Percentiles rank a stretch among this genome's conserved stretches.
Evolutionary conservation across 2,113 vertebrate species (phyloP).

Genomic region (Rana temporaria): DNA sequence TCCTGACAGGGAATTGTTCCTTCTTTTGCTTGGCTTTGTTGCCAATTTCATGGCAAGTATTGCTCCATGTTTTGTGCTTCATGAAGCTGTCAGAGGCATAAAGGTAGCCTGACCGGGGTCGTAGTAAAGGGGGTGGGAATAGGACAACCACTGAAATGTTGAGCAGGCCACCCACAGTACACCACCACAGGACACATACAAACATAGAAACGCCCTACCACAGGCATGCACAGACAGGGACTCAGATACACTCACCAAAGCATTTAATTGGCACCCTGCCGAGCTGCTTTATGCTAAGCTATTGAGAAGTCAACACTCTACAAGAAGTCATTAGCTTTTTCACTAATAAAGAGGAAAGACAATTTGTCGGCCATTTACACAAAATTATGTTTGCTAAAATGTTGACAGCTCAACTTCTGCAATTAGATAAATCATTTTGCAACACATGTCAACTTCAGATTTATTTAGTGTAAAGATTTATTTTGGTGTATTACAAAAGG

Average conservation of each 20-base stretch:
- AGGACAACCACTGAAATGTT: constrained; percentile 75
- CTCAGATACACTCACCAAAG: constrained; percentile 52
- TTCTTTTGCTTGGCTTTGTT: constrained; percentile 86
- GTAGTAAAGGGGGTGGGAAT: constrained; percentile 88
- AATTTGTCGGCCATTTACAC: constrained; percentile 44
- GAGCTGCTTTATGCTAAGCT: constrained; percentile 70
- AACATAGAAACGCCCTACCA: constrained; percentile 40
- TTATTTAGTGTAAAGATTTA: too few relatives aligned
- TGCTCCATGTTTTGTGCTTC: constrained; percentile 84
- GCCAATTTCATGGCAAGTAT: constrained; percentile 91
- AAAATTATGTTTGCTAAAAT: constrained; percentile 36
- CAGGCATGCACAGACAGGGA: constrained; percentile 35
- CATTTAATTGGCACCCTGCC: constrained; percentile 66
- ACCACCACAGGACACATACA: constrained; percentile 53
- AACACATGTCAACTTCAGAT: not conserved
- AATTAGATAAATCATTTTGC: not conserved
- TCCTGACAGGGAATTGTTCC: constrained; percentile 87
- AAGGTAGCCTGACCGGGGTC: constrained; percentile 84
- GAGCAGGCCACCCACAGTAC: constrained; percentile 82
- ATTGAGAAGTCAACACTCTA: constrained; percentile 67
- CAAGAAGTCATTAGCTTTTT: constrained; percentile 61
- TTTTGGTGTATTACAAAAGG: too few relatives aligned
- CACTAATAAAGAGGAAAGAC: constrained; percentile 64
- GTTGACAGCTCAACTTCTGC: constrained; percentile 10
- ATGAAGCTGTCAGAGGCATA: constrained; percentile 92